Evolutionary conservation across 2,888 invertebrate species (phyloP).

Genomic region (Colletes collaris): DNA sequence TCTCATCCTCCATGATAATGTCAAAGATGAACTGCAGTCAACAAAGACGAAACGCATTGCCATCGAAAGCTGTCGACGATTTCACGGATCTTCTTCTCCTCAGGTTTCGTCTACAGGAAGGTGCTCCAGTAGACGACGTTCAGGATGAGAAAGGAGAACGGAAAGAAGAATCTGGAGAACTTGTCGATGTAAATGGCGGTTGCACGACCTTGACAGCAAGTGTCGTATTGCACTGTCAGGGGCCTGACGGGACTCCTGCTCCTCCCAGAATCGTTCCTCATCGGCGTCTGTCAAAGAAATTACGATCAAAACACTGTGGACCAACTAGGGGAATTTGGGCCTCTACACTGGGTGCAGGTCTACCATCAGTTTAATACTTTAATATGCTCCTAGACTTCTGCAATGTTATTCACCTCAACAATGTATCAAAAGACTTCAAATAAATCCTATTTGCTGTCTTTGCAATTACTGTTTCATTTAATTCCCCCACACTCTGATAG

Average conservation of each 20-base stretch:
- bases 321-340: too few relatives aligned
- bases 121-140: constrained; percentile 96
- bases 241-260: constrained; percentile 80
- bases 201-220: constrained; percentile 89
- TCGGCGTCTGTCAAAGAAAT: constrained; percentile 77
- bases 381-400: too few relatives aligned
- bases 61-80: constrained; percentile 12
- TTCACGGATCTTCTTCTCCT: constrained; percentile 3
- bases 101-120: constrained; percentile 84
- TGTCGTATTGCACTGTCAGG: constrained; percentile 88
- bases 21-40: not conserved
- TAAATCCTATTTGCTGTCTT: too few relatives aligned
- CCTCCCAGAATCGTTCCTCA: constrained; percentile 80
- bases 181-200: constrained; percentile 93
- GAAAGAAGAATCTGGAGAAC: constrained; percentile 94
- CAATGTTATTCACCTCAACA: too few relatives aligned
- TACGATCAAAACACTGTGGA: not conserved
- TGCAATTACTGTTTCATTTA: too few relatives aligned
- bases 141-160: constrained; percentile 94
- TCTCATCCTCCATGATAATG: too few relatives aligned
- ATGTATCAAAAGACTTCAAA: too few relatives aligned
- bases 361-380: too few relatives aligned
- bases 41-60: constrained; percentile 23
- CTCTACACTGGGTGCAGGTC: too few relatives aligned
- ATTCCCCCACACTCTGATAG: too few relatives aligned